Conservation (phyloP, 2,888 invertebrate species). For the Parnassius mnemosyne region DNA sequence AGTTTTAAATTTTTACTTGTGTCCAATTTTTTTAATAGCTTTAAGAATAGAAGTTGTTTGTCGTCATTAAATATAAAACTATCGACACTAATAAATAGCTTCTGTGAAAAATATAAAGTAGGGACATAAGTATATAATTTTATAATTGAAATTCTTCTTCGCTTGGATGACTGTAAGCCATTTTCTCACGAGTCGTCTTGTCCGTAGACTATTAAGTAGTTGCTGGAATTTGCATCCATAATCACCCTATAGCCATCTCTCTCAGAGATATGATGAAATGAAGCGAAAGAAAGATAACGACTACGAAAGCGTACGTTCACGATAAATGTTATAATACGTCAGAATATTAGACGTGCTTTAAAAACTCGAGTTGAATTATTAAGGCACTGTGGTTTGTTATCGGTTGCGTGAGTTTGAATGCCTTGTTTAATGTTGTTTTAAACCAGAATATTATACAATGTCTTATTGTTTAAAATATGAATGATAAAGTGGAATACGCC, state of each 20-base stretch:
- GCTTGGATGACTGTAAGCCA: constrained; percentile 41
- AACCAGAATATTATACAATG: background rate
- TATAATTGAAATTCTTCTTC: constrained; percentile 36
- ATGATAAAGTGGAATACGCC: too few species aligned
- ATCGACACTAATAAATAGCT: constrained; percentile 5
- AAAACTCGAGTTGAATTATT: constrained; percentile 13
- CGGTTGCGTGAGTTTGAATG: constrained; percentile 2
- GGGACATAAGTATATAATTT: constrained; percentile 18
- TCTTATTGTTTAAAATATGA: too few species aligned
- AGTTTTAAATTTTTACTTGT: too few species aligned
- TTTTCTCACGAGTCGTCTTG: constrained; percentile 63
- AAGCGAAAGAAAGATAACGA: constrained; percentile 45
- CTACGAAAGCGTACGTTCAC: constrained; percentile 48
- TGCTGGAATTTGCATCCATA: constrained; percentile 64
- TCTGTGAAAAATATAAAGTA: constrained; percentile 15
- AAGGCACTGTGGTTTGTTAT: constrained; percentile 2
- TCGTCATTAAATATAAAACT: background rate
- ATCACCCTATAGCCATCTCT: constrained; percentile 43
- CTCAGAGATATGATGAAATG: constrained; percentile 36
- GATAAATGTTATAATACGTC: constrained; percentile 12
- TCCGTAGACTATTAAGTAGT: constrained; percentile 60
- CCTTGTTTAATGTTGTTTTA: background rate
- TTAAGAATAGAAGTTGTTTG: too few species aligned
- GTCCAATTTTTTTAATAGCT: too few species aligned
- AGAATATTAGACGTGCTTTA: constrained; percentile 14